Evolutionary conservation across 30 jellyfish, hydroid and myxozoan genomes (phyloP).

Genomic region (Clytia hemisphaerica): DNA sequence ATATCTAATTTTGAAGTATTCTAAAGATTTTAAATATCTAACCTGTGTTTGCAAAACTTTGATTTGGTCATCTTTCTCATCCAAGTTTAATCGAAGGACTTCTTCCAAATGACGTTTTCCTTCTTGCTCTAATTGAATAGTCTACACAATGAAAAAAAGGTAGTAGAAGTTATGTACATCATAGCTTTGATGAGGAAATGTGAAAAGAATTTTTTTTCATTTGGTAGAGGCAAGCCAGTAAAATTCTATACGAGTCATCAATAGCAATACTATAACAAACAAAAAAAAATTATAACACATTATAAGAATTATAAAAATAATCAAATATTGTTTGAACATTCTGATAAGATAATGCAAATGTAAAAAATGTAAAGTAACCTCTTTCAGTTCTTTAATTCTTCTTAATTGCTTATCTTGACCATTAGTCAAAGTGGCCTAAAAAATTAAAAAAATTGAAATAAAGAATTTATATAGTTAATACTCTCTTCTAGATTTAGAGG

Average conservation of each 20-base stretch:
- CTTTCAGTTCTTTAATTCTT: slow-evolving; percentile 73
- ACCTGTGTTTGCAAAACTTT: slow-evolving; percentile 86
- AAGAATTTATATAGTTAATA: background rate
- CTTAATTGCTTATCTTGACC: slow-evolving; percentile 90
- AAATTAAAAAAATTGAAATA: background rate
- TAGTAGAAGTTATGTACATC: no score
- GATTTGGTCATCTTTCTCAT: slow-evolving; percentile 83
- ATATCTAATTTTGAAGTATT: no score
- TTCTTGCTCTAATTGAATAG: slow-evolving; percentile 79
- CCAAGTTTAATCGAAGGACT: slow-evolving; percentile 64
- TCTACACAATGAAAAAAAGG: slow-evolving; percentile 21
- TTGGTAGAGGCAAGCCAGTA: no score
- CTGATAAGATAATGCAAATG: background rate
- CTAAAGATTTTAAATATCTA: no score
- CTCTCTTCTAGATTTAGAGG: no score
- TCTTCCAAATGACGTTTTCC: slow-evolving; percentile 96
- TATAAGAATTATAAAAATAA: background rate
- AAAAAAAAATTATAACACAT: no score
- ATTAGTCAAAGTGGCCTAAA: slow-evolving; percentile 57
- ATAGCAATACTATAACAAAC: no score
- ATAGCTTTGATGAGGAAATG: no score
- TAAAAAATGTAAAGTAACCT: slow-evolving; percentile 36
- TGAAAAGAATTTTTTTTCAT: no score
- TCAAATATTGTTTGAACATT: background rate
- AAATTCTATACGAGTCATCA: no score